These are phyloP conservation scores for Manis javanica DNA, from an alignment of 2,797 vertebrate species.

Conservation along the genomic window DNA sequence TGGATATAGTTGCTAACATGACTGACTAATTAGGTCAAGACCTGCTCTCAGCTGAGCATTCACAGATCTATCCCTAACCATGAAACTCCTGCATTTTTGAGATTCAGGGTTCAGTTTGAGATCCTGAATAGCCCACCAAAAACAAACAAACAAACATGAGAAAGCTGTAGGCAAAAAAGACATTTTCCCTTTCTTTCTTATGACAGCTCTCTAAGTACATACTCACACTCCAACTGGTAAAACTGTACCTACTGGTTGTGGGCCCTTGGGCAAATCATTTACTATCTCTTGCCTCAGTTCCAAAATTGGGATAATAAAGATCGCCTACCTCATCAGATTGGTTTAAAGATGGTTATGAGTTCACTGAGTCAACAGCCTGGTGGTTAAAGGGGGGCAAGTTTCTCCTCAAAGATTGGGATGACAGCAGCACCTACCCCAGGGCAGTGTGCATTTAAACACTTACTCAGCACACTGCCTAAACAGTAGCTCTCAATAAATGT, in stretches of 20 bases:
- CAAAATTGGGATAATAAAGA: conserved; percentile 46
- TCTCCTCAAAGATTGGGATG: background rate
- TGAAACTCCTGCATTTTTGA: background rate
- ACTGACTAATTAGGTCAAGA: conserved; percentile 9
- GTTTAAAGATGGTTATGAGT: background rate
- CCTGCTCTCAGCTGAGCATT: background rate
- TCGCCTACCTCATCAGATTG: background rate
- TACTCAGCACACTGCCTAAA: background rate
- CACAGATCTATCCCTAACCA: background rate
- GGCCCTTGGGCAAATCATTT: conserved; percentile 55
- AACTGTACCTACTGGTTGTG: conserved; percentile 63
- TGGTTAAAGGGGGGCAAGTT: background rate
- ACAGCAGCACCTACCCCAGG: background rate
- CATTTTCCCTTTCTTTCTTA: conserved; percentile 41
- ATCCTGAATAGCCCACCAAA: background rate
- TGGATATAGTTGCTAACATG: background rate
- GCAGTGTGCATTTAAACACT: background rate
- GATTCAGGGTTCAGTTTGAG: background rate
- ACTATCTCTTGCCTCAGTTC: conserved; percentile 31
- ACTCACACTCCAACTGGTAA: conserved; percentile 64
- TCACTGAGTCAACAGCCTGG: background rate
- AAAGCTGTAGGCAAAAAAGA: conserved; percentile 45
- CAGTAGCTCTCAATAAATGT: background rate
- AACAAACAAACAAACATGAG: background rate
- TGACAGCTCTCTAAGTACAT: background rate